phyloP scores from a whole-genome alignment of 2,888 invertebrate genomes.

The Drosophila nigritarsus region DNA sequence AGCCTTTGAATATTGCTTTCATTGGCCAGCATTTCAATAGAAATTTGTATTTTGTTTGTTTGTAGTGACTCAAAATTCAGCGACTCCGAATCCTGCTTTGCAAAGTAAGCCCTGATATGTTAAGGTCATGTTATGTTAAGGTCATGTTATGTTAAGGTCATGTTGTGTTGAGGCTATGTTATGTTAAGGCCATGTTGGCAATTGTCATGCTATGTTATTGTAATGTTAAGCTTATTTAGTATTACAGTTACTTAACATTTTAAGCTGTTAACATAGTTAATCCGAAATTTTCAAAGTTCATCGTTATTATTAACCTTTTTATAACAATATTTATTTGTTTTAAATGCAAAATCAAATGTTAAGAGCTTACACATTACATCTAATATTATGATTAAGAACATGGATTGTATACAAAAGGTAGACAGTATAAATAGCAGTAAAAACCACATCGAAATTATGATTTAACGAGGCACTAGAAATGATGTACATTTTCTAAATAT shows the following conservation, averaged over 20 bases:
- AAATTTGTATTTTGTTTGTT: neutral
- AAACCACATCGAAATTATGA: constrained; percentile 58
- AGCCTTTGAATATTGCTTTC: constrained; percentile 50
- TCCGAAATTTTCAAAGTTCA: neutral
- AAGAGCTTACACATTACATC: constrained; percentile 44
- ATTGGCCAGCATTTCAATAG: constrained; percentile 45
- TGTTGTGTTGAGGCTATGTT: constrained; percentile 7
- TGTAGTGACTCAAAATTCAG: neutral
- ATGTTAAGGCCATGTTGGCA: constrained; percentile 7
- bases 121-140: neutral
- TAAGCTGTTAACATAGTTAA: neutral
- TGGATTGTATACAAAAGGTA: constrained; percentile 47
- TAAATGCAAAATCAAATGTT: constrained; percentile 56
- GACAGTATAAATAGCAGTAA: constrained; percentile 30
- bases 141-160: too few relatives aligned
- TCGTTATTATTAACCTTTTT: neutral
- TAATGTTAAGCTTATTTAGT: neutral
- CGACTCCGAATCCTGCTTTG: constrained; percentile 7
- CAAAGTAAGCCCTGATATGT: constrained; percentile 16
- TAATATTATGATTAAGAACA: constrained; percentile 53
- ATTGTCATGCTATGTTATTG: neutral
- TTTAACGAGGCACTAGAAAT: constrained; percentile 68
- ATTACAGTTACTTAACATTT: neutral
- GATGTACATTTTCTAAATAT: constrained; percentile 3
- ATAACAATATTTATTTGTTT: constrained; percentile 29